Evolutionary conservation across 2,797 vertebrate genomes (phyloP), one percentile per base, ranked within the genome.

Genomic region (Lutjanus argentimaculatus): DNA sequence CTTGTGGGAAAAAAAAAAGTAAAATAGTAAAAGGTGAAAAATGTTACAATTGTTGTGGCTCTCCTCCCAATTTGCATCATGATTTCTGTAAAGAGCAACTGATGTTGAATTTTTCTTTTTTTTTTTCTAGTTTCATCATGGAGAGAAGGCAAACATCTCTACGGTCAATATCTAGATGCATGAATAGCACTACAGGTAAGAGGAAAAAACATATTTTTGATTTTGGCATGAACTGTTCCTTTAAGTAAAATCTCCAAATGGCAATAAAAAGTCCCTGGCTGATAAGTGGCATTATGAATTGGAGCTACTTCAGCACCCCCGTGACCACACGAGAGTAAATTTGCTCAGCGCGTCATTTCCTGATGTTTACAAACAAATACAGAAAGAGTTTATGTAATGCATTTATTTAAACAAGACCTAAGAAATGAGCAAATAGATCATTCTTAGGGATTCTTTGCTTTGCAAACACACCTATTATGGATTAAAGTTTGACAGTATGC

Each of bases 311-410:
- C 70, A 76, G 82, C 91, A 83, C 81, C 83, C 83, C 74, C 42
- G 82, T 92, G 90, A 91, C 90, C 97, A 96, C 93, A 96, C 96
- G 92, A 96, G 97, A 97, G 97, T 96, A 97, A 97, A 98, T 98
- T 97, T 97, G 89, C 97, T 96, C 96, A 97, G 96, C 93, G 95
- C 96, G 96, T 97, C 97, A 96, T 97, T 97, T 97, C 96, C 96
- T 96, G 95, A 95, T 98, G 97, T 98, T 99, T 97, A 98, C 97
- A 97, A 98, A 98, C 97, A 99, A 98, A 98, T 97, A 97, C 95
- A 95, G 94, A 92, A 96, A 94, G 92, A 97, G 97, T 98, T 97
- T 97, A 98, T 96, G 97, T 97, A 97, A 98, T 97, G 96, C 97
- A 97, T 97, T 97, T 97, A 97, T 97, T 98, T 97, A 97, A 98